These are phyloP conservation scores for Sterna hirundo DNA, from an alignment of 2,113 vertebrate species.

Conservation along the genomic window DNA sequence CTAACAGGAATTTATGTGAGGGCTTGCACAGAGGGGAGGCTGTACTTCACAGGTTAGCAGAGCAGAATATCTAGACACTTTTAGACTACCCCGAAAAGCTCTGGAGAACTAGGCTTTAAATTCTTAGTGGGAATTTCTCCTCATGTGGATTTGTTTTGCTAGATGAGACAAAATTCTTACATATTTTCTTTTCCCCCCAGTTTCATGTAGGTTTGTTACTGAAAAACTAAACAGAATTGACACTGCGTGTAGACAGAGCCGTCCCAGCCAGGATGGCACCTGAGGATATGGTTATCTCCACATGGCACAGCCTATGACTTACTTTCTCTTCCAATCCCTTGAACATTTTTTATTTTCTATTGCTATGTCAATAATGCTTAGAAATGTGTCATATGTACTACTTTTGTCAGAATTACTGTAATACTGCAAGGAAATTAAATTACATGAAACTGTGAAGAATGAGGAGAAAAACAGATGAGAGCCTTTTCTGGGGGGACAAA, in stretches of 20 bases:
- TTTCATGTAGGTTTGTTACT: not conserved
- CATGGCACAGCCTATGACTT: not conserved
- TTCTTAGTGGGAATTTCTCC: not conserved
- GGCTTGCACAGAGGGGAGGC: not conserved
- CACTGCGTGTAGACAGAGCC: not conserved
- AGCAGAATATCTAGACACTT: not conserved
- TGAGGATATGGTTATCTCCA: not conserved
- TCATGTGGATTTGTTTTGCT: not conserved
- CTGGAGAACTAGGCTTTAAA: not conserved
- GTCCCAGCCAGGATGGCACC: not conserved
- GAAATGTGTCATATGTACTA: not conserved
- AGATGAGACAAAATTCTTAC: not conserved
- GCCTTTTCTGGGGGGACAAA: not conserved
- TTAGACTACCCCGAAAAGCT: not conserved
- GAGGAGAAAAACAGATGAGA: not conserved
- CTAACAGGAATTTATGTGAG: not conserved
- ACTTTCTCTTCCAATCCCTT: not conserved
- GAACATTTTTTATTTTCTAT: not conserved
- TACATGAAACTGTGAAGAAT: not conserved
- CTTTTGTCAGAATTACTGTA: not conserved
- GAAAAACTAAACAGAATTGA: not conserved
- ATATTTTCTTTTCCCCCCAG: fast-evolving
- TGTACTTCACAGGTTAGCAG: not conserved
- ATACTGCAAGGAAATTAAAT: not conserved
- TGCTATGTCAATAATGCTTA: not conserved